These are phyloP conservation scores for Chiloscyllium plagiosum DNA, from an alignment of 2,113 vertebrate species.

Conservation along the genomic window DNA sequence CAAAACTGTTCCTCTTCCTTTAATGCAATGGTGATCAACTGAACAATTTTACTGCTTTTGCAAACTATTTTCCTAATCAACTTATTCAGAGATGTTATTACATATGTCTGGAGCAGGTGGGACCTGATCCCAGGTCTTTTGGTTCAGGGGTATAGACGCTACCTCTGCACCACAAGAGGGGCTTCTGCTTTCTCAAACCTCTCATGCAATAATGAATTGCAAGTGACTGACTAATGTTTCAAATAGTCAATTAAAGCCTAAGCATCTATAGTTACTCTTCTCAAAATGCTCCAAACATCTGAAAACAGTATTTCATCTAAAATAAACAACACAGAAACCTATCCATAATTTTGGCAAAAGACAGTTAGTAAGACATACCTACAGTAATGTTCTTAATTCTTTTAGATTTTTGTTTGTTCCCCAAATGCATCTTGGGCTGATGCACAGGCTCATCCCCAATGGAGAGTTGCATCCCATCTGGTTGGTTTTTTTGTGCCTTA, in stretches of 20 bases:
- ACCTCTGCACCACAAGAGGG: too few relatives aligned
- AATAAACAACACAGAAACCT: not conserved
- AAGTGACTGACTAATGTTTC: not conserved
- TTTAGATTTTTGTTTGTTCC: constrained; percentile 57
- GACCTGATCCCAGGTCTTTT: too few relatives aligned
- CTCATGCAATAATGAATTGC: not conserved
- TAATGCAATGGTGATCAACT: not conserved
- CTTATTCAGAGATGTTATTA: too few relatives aligned
- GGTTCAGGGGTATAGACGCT: too few relatives aligned
- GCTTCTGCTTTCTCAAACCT: not conserved
- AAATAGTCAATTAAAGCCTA: not conserved
- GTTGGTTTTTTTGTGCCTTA: constrained; percentile 79
- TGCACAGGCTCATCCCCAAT: constrained; percentile 51
- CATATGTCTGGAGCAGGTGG: too few relatives aligned
- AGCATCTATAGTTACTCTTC: not conserved
- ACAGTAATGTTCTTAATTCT: constrained; percentile 46
- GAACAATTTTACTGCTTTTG: not conserved
- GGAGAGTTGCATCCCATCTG: constrained; percentile 51
- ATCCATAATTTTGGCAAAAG: not conserved
- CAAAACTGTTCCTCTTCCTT: not conserved
- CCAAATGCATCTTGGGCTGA: constrained; percentile 49
- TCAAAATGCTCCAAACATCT: not conserved
- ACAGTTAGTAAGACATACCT: constrained; percentile 40
- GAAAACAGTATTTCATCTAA: not conserved
- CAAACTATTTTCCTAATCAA: not conserved